Evolutionary conservation across 2,888 invertebrate genomes (phyloP).

Genomic region (Dioctria rufipes): DNA sequence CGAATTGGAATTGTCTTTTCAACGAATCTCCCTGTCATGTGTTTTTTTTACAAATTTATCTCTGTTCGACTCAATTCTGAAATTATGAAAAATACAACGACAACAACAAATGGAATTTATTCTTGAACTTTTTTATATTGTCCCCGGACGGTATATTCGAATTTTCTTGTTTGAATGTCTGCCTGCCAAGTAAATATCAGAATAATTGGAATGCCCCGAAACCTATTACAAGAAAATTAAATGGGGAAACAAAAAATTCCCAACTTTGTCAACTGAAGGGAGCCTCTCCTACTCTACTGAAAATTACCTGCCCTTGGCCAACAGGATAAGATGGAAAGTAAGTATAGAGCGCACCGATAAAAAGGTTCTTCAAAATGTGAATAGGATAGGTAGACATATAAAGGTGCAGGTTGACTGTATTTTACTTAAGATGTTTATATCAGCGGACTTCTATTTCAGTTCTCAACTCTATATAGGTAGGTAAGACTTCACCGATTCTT

Average conservation of each 20-base stretch:
- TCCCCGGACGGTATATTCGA: background rate
- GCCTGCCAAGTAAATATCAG: slow-evolving; percentile 30
- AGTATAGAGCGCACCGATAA: background rate
- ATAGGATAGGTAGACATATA: slow-evolving; percentile 8
- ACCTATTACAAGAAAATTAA: slow-evolving; percentile 48
- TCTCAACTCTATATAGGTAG: background rate
- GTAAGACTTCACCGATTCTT: background rate
- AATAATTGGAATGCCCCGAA: slow-evolving; percentile 36
- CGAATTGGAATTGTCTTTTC: slow-evolving; percentile 40
- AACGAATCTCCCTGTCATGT: background rate
- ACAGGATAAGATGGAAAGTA: background rate
- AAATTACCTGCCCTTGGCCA: background rate
- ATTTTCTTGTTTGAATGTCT: background rate
- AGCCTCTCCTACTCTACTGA: no score
- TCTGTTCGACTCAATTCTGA: no score
- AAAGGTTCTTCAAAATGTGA: slow-evolving; percentile 30
- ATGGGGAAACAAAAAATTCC: slow-evolving; percentile 4
- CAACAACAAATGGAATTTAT: background rate
- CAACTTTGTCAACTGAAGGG: background rate
- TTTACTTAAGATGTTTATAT: no score
- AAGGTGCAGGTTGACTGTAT: background rate
- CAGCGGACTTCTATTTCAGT: background rate
- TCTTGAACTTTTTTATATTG: background rate
- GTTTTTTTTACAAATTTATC: background rate
- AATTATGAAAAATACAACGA: no score